Conservation (phyloP, 53 echinoderm and acorn worm species). For the Luidia sarsii region DNA sequence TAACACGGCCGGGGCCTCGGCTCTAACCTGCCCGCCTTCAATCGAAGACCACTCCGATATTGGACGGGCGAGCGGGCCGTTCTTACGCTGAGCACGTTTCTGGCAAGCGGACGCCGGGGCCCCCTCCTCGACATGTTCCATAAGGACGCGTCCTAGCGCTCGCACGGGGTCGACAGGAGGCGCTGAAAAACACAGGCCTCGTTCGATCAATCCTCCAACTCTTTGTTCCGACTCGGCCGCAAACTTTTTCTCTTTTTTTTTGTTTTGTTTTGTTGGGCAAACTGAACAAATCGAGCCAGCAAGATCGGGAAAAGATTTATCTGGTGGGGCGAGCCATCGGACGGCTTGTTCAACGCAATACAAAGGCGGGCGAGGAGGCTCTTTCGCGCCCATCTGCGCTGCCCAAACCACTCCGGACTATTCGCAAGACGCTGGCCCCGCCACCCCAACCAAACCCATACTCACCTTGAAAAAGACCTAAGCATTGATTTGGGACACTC, state of each 20-base stretch:
- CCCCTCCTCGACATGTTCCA: conserved; percentile 25
- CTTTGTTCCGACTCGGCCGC: conserved; percentile 69
- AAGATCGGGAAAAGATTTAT: conserved; percentile 65
- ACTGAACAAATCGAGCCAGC: conserved; percentile 71
- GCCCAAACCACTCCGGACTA: conserved; percentile 24
- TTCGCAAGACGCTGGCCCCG: conserved; percentile 23
- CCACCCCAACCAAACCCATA: conserved; percentile 24
- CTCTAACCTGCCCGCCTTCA: conserved; percentile 42
- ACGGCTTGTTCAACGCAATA: conserved; percentile 38
- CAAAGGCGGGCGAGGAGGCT: conserved; percentile 34
- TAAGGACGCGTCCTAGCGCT: conserved; percentile 39
- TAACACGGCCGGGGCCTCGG: conserved; percentile 49
- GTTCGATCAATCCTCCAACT: conserved; percentile 49
- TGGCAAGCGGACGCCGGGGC: conserved; percentile 43
- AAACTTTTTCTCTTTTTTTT: no score
- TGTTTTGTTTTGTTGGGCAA: conserved; percentile 56
- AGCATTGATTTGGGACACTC: conserved; percentile 26
- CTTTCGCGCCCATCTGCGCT: conserved; percentile 48
- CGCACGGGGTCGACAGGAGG: conserved; percentile 47
- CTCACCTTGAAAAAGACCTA: conserved; percentile 54
- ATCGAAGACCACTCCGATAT: conserved; percentile 52
- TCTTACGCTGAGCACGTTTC: no score
- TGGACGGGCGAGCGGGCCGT: conserved; percentile 51
- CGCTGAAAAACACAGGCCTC: conserved; percentile 14
- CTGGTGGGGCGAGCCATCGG: conserved; percentile 35